Evolutionary conservation across 2,113 vertebrate genomes (phyloP), one percentile per base, ranked within the genome.

Genomic region (Elephantulus edwardii): DNA sequence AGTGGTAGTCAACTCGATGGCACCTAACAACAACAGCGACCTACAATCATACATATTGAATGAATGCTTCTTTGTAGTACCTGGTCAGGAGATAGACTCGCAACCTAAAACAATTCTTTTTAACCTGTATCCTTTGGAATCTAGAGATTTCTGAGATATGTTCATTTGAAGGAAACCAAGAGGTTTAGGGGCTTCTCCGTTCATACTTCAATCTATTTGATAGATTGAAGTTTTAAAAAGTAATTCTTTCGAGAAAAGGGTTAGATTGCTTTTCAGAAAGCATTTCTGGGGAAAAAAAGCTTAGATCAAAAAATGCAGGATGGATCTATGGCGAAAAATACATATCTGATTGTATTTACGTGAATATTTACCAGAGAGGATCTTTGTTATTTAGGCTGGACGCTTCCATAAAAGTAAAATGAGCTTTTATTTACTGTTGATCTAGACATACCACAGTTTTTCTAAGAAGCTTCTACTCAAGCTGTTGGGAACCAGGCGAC

Each of bases 181-280:
- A 72, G 17, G 6, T 30, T 89, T 76, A 84, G 52, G 30, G 7
- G 50, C 70, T 24, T 33, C 40, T 54, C 11, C 24, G 71, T 46
- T 86, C 26, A 38, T n/a, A 46, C 62, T 84, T 70, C 72, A n/a
- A 24, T 64, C 24, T 33, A 2, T 42, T 88, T 85, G 20, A 78
- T 60, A 30, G 35, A 58, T 42, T 85, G 40, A 79, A 68, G 17
- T 85, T 82, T 56, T 70, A 76, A 62, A 64, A 92, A 87, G 38
- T 75, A 81, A 76, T 83, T 85, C 42, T 91, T 72, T 78, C 83
- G 54, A 70, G 52, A 90, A 86, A 88, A 17, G 3, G 68, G 64
- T 81, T 26, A 84, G 14, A n/a, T 6, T 89, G 26, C 20, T 62
- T 64, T 89, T 66, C 72, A 72, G 64, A 80, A 90, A 88, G 84